Base-by-base conservation (phyloP, 1,140 invertebrate species). In the Ladona fulva region DNA sequence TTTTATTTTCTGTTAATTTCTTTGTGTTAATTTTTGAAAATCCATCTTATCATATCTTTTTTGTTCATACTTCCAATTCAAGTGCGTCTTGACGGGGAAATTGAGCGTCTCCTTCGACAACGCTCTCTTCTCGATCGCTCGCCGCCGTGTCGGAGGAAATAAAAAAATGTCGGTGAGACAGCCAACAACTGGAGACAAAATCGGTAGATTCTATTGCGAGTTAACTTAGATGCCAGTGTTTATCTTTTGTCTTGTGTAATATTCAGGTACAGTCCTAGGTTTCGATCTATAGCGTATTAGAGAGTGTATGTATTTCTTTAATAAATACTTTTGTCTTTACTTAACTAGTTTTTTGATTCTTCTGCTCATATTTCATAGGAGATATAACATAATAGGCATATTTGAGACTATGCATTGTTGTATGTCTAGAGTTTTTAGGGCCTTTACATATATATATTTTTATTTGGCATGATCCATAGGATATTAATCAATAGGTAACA, bases 181-280 rank as follows among this genome's bases (percentile, higher is more conserved):
- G 52, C 52, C 52, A 19, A 66, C 52, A 66, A 22, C 52, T 66
- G 52, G 52, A 22, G 52, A 66, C 52, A 66, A 66, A 66, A 66
- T 66, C n/a, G 52, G 52, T 66, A 66, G 52, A 66, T 66, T 66
- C 12, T 6, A 66, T 66, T 66, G 52, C 52, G 52, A 66, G 12
- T 66, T 66, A 66, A 66, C 52, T 66, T 66, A 66, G 52, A 66
- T 66, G 52, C 52, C 52, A 66, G 52, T 66, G 52, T 66, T 66
- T 66, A 66, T 66, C 52, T 66, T 19, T 66, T 66, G 52, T 66
- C 52, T 66, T 66, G 52, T 66, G 52, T 66, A 66, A 66, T 66
- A 66, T 66, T 66, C 52, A 66, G 52, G 52, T 66, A 66, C 52
- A 66, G 52, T 66, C 52, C 14, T 66, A 66, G 52, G 52, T 66